phyloP scores from a whole-genome alignment of 2,888 invertebrate genomes.

The Pteria penguin region DNA sequence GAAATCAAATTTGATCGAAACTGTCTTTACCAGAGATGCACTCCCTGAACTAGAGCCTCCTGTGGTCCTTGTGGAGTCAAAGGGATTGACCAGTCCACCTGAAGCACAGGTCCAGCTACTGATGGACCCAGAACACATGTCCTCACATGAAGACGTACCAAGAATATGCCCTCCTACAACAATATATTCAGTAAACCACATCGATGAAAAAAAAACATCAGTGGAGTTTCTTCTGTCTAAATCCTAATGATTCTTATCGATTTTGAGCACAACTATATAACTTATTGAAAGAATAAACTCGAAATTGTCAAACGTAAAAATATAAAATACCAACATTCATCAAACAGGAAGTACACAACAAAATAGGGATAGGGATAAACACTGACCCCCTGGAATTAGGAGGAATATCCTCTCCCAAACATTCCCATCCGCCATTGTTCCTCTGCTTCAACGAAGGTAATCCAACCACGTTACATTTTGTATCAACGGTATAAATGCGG shows the following conservation, averaged over 20 bases:
- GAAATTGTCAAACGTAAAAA: background rate
- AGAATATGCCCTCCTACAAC: slow-evolving; percentile 69
- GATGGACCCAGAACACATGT: slow-evolving; percentile 66
- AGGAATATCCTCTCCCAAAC: too few relatives aligned
- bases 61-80: slow-evolving; percentile 52
- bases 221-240: too few relatives aligned
- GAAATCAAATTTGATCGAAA: background rate
- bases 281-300: background rate
- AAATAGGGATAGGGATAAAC: too few relatives aligned
- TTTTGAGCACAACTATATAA: too few relatives aligned
- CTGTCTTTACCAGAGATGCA: slow-evolving; percentile 64
- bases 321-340: background rate
- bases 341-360: background rate
- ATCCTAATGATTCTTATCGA: too few relatives aligned
- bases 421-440: too few relatives aligned
- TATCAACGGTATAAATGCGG: too few relatives aligned
- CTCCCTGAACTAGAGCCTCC: slow-evolving; percentile 76
- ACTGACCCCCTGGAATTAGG: too few relatives aligned
- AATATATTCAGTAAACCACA: background rate
- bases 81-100: slow-evolving; percentile 71
- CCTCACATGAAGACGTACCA: slow-evolving; percentile 74
- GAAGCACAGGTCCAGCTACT: slow-evolving; percentile 65
- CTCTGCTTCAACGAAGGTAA: too few relatives aligned
- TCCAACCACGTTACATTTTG: too few relatives aligned
- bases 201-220: too few relatives aligned